Percentiles rank a stretch among this genome's conserved stretches.
Evolutionary conservation across 1,140 invertebrate species (phyloP).

Genomic region (Eupristina koningsbergeri): DNA sequence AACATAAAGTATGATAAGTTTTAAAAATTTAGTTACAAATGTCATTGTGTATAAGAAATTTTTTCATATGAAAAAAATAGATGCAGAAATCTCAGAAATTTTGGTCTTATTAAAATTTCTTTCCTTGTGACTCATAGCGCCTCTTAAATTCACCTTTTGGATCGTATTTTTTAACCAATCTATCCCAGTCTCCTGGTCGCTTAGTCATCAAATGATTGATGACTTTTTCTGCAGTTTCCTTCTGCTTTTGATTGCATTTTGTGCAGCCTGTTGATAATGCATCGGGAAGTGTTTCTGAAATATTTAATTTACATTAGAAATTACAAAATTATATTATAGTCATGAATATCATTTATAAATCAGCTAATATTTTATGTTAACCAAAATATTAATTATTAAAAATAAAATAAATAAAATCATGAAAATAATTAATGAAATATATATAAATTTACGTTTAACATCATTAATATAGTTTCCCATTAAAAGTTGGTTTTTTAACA

Average conservation of each 20-base stretch:
- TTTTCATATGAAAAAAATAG: constrained; percentile 38
- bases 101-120: constrained; percentile 29
- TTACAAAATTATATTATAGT: neutral
- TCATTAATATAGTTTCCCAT: too few relatives aligned
- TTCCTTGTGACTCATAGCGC: constrained; percentile 57
- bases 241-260: constrained; percentile 71
- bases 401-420: too few relatives aligned
- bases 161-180: constrained; percentile 68
- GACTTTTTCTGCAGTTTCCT: constrained; percentile 66
- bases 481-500: too few relatives aligned
- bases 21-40: constrained; percentile 31
- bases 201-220: constrained; percentile 66
- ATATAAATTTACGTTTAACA: too few relatives aligned
- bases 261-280: constrained; percentile 65
- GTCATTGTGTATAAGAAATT: constrained; percentile 22
- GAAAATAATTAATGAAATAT: too few relatives aligned
- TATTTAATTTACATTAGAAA: neutral
- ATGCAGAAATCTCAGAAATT: constrained; percentile 36
- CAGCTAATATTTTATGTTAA: too few relatives aligned
- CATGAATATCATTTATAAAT: too few relatives aligned
- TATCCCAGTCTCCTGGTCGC: constrained; percentile 67
- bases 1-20: constrained; percentile 6
- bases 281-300: constrained; percentile 69
- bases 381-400: too few relatives aligned
- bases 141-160: constrained; percentile 68